Evolutionary conservation across 2,888 invertebrate species (phyloP).

Genomic region (Entomobrya multifasciata): DNA sequence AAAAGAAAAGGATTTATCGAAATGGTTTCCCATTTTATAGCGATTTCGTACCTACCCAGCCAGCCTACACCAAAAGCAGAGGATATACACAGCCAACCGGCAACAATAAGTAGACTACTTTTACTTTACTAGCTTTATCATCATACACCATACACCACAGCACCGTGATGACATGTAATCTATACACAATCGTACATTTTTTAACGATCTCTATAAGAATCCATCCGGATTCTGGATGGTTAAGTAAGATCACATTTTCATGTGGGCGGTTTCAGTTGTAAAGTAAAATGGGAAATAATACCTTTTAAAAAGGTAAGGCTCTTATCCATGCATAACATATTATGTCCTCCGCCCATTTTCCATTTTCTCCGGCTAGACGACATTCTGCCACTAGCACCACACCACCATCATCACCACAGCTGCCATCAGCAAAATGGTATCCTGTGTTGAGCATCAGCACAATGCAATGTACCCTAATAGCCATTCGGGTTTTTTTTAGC

Average conservation of each 20-base stretch:
- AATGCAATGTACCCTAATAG: background rate
- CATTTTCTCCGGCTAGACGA: background rate
- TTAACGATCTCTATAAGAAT: background rate
- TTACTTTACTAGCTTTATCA: too few species aligned
- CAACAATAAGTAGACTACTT: too few species aligned
- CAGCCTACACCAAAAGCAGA: too few species aligned
- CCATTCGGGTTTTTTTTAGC: background rate
- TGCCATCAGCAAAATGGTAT: too few species aligned
- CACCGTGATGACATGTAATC: too few species aligned
- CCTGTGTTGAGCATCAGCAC: background rate
- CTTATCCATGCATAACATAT: constrained; percentile 15
- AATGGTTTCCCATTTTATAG: background rate
- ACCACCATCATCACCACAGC: too few species aligned
- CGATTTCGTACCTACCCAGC: too few species aligned
- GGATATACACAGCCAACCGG: too few species aligned
- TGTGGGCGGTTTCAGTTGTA: background rate
- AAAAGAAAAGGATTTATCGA: constrained; percentile 1
- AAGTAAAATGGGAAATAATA: background rate
- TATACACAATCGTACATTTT: background rate
- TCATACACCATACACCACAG: too few species aligned
- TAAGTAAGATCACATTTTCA: constrained; percentile 8
- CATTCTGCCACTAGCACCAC: background rate
- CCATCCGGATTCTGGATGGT: background rate
- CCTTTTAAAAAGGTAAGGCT: constrained; percentile 13
- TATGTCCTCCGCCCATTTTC: background rate